Evolutionary conservation across 2,113 vertebrate species (phyloP), one percentile per base, ranked within the genome.

Genomic region (Orthonyx spaldingii): DNA sequence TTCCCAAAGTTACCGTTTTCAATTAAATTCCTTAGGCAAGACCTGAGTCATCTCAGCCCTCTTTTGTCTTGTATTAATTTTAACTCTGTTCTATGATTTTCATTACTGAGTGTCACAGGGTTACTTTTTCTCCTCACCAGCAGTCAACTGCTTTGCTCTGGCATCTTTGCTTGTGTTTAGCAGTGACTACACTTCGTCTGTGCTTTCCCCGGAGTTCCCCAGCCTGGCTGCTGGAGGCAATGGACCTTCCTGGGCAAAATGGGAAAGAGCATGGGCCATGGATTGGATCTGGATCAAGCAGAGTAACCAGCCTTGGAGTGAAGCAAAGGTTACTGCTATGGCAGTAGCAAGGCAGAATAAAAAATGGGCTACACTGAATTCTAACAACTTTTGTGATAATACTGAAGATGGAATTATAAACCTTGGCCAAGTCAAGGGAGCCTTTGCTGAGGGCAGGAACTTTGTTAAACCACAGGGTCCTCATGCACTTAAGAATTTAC

Each of bases 201-300:
- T 64, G 52, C 52, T 46, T 47, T 89, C 27, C 42, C 50, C 52
- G 21, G 7, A 0, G 13, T 19, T 66, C 2, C 53, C 35, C 57
- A 90, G 35, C 32, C n/a, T 9, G 8, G 55, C 55, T 90, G n/a
- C 35, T 74, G 63, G 28, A 35, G 32, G 37, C 50, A 35, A 23
- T 9, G 63, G 53, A 41, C 37, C 26, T 39, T 80, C 41, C 49
- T 56, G 47, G 27, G 27, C 1, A 3, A 81, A 87, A 61, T 0
- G 4, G 64, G 53, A 68, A 60, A 0, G 10, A 68, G 33, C 28
- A 24, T 0, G 0, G 63, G 20, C 16, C 8, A 0, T 7, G 56
- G 42, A 37, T 26, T 8, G 6, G 60, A 46, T 33, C 37, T 0
- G 1, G 26, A n/a, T 37, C 6, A 4, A 63, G 37, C 42, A 42